A percentile compares a stretch with the other conserved stretches of the same genome.
phyloP scores from a whole-genome alignment of 2,113 vertebrate species.

The Nestor notabilis region DNA sequence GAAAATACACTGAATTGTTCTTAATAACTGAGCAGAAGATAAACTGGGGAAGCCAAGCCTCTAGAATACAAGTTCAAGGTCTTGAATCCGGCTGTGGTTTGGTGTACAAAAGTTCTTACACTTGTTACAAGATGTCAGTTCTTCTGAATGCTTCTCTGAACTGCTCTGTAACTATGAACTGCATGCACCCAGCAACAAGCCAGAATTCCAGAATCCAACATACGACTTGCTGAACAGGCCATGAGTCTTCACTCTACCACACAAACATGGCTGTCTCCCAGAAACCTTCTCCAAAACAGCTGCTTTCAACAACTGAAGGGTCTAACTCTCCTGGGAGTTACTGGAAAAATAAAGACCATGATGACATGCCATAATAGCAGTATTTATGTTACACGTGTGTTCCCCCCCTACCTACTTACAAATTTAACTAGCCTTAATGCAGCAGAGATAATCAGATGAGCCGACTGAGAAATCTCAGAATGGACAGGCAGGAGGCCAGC shows the following conservation, averaged over 20 bases:
- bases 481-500: background rate
- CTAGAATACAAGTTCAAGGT: background rate
- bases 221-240: background rate
- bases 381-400: background rate
- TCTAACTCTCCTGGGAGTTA: background rate
- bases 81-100: background rate
- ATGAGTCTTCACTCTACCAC: background rate
- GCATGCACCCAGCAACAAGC: background rate
- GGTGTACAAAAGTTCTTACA: background rate
- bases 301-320: background rate
- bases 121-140: fast-evolving
- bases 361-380: background rate
- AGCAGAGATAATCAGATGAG: background rate
- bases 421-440: background rate
- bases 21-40: background rate
- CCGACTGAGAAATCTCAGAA: background rate
- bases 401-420: background rate
- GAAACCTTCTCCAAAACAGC: background rate
- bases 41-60: background rate
- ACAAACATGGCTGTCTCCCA: background rate
- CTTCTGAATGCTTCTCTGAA: background rate
- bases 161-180: background rate
- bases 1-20: background rate
- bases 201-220: background rate
- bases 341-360: background rate